These are phyloP conservation scores for Callithrix jacchus DNA, from an alignment of 2,113 vertebrate species.

Conservation along the genomic window DNA sequence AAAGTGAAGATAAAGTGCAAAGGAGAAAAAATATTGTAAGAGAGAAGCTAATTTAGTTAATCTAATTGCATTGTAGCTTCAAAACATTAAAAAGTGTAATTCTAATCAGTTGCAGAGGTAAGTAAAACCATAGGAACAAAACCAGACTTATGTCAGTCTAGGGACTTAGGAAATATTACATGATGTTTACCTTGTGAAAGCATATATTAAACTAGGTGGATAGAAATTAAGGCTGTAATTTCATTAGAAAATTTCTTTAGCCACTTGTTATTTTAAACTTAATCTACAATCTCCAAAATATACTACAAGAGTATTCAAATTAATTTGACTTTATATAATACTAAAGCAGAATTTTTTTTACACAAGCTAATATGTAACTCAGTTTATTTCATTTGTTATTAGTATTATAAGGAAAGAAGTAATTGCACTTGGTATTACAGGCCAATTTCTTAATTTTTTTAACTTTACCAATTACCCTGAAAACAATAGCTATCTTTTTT, in stretches of 20 bases:
- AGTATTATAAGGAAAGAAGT: neutral
- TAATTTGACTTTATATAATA: neutral
- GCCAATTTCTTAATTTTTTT: neutral
- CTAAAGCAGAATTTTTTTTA: neutral
- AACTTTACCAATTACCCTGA: neutral
- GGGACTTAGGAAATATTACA: neutral
- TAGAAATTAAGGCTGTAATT: neutral
- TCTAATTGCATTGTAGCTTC: neutral
- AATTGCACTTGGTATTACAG: neutral
- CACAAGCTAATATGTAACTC: neutral
- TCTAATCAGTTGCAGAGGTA: neutral
- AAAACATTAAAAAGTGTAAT: neutral
- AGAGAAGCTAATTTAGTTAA: neutral
- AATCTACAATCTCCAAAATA: neutral
- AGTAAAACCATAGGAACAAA: neutral
- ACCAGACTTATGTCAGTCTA: neutral
- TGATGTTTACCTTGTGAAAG: neutral
- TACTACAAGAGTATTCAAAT: neutral
- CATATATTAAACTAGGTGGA: neutral
- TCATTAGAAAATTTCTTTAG: neutral
- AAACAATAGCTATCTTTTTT: neutral
- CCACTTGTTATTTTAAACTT: neutral
- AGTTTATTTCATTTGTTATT: neutral
- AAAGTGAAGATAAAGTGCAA: slow-evolving; percentile 17
- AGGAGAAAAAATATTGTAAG: neutral